A percentile compares a stretch with the other conserved stretches of the same genome.
These are phyloP conservation scores for Enteromius treurensis DNA, from an alignment of 2,797 vertebrate species.

Conservation along the genomic window DNA sequence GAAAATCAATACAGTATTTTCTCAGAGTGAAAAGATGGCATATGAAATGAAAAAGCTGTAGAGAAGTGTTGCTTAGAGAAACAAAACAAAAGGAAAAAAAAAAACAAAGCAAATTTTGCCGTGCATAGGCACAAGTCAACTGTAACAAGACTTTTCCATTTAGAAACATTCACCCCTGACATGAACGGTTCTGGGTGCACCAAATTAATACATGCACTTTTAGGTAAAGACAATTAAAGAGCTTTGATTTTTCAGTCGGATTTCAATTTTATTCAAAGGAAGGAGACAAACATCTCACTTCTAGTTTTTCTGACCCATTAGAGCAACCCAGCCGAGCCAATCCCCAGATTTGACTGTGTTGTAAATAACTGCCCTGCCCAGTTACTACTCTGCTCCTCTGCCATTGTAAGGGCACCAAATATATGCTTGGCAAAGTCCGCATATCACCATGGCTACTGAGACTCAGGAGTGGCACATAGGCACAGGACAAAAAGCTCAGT, in stretches of 20 bases:
- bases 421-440: constrained; percentile 74
- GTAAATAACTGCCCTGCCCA: constrained; percentile 71
- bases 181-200: neutral
- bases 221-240: neutral
- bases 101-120: neutral
- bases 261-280: constrained; percentile 3
- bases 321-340: neutral
- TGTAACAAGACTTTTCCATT: neutral
- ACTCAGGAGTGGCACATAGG: constrained; percentile 79
- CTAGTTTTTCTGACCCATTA: neutral
- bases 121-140: neutral
- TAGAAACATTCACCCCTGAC: neutral
- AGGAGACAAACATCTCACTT: neutral
- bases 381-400: constrained; percentile 71
- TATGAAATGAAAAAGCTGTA: neutral
- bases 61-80: neutral
- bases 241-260: neutral
- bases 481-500: constrained; percentile 60
- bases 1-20: neutral
- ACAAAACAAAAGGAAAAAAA: no score
- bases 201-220: neutral
- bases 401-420: constrained; percentile 72
- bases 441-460: constrained; percentile 83
- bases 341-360: constrained; percentile 23
- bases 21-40: neutral